Conservation (phyloP, 2,797 vertebrate species). For the Chromis chromis region DNA sequence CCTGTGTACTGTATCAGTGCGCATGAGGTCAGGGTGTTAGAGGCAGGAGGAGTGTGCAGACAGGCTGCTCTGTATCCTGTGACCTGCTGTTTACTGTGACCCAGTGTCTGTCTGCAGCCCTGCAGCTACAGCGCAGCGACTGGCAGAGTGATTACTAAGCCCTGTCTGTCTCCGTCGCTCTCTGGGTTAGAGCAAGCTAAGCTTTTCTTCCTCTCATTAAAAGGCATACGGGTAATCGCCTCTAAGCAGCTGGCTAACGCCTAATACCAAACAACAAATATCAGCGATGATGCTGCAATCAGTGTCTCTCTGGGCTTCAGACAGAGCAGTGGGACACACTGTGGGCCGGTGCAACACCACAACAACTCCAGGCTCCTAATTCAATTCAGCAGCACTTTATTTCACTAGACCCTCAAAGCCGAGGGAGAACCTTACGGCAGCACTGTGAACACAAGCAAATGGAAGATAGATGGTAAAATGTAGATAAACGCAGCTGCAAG, state of each 20-base stretch:
- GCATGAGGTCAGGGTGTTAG: constrained; percentile 37
- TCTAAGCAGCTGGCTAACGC: constrained; percentile 74
- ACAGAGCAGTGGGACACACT: constrained; percentile 12
- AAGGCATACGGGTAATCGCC: constrained; percentile 76
- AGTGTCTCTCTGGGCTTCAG: constrained; percentile 6
- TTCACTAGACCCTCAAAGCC: constrained; percentile 3
- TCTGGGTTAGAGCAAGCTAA: constrained; percentile 75
- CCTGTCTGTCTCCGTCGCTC: constrained; percentile 54
- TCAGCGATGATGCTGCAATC: constrained; percentile 35
- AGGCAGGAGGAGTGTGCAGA: constrained; percentile 34
- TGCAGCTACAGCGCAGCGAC: constrained; percentile 25
- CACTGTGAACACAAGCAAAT: constrained; percentile 6
- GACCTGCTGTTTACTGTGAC: constrained; percentile 56
- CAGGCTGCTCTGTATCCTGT: constrained; percentile 52
- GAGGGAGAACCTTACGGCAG: constrained; percentile 1
- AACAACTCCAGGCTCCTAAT: not conserved
- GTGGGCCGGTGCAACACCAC: not conserved
- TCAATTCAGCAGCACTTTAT: constrained; percentile 25
- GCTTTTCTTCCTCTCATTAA: constrained; percentile 80
- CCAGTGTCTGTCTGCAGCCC: constrained; percentile 51
- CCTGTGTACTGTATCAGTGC: not conserved
- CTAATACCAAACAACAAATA: constrained; percentile 72
- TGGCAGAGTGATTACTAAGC: constrained; percentile 54
- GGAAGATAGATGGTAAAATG: not conserved
- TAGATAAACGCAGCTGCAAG: constrained; percentile 20